These are phyloP conservation scores for Passer montanus DNA, from an alignment of 2,113 vertebrate genomes.

Conservation along the genomic window DNA sequence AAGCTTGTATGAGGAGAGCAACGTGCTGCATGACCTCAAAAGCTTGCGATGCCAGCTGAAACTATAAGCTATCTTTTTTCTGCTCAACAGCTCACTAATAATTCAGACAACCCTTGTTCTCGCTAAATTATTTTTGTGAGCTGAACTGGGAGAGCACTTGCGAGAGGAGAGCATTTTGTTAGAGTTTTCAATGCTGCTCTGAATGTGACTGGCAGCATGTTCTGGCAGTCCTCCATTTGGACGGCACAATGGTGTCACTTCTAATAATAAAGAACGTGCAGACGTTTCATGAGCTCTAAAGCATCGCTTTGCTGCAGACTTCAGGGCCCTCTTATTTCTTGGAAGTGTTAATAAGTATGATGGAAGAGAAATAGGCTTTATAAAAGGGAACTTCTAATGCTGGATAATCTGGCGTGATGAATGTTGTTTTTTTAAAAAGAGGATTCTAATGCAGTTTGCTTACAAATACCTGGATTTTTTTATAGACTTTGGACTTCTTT, in stretches of 20 bases:
- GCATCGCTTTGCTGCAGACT: conserved; percentile 60
- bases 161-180: conserved; percentile 51
- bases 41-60: neutral
- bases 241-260: conserved; percentile 49
- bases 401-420: neutral
- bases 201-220: conserved; percentile 67
- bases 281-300: conserved; percentile 61
- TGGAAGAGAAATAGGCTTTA: conserved; percentile 3
- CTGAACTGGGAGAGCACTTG: conserved; percentile 70
- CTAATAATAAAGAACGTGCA: conserved; percentile 59
- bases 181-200: conserved; percentile 45
- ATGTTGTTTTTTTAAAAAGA: neutral
- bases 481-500: neutral
- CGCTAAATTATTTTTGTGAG: conserved; percentile 70
- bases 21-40: conserved; percentile 28
- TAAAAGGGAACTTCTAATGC: conserved; percentile 29
- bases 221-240: conserved; percentile 71
- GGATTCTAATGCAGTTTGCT: neutral
- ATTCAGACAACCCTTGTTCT: conserved; percentile 65
- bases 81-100: conserved; percentile 66
- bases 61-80: conserved; percentile 54
- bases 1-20: neutral
- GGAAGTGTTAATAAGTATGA: conserved; percentile 43
- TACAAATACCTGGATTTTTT: conserved; percentile 4
- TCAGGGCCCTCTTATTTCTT: conserved; percentile 63